These are phyloP conservation scores for Eumacrocentrus americanus DNA, from an alignment of 2,888 invertebrate genomes.

Conservation along the genomic window DNA sequence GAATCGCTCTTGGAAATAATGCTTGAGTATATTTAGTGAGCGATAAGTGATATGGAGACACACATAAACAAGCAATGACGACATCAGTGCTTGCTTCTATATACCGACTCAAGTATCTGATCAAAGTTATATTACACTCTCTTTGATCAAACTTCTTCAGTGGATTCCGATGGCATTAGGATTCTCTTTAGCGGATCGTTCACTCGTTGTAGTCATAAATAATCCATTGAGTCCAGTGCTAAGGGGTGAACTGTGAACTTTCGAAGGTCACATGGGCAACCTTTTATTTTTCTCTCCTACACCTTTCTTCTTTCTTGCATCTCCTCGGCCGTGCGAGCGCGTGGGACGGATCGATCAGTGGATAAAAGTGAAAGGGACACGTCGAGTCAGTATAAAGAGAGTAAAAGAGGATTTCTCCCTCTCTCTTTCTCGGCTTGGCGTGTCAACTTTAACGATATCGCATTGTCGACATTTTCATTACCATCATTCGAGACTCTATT, in stretches of 20 bases:
- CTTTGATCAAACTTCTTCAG: background rate
- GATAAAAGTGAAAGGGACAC: constrained; percentile 46
- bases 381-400: background rate
- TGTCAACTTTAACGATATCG: background rate
- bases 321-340: constrained; percentile 28
- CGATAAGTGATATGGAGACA: background rate
- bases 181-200: background rate
- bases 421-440: background rate
- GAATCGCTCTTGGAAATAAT: background rate
- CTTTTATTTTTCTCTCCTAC: constrained; percentile 13
- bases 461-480: constrained; percentile 6
- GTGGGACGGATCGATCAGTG: constrained; percentile 47
- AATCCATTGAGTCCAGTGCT: background rate
- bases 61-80: background rate
- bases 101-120: background rate
- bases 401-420: background rate
- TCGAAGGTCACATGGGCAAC: constrained; percentile 26
- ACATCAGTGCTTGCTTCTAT: background rate
- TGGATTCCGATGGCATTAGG: background rate
- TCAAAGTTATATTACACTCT: background rate
- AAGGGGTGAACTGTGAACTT: constrained; percentile 34
- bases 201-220: background rate
- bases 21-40: background rate
- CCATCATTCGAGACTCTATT: background rate
- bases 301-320: constrained; percentile 8